Evolutionary conservation across 2,888 invertebrate species (phyloP).

Genomic region (Nomada fucata): DNA sequence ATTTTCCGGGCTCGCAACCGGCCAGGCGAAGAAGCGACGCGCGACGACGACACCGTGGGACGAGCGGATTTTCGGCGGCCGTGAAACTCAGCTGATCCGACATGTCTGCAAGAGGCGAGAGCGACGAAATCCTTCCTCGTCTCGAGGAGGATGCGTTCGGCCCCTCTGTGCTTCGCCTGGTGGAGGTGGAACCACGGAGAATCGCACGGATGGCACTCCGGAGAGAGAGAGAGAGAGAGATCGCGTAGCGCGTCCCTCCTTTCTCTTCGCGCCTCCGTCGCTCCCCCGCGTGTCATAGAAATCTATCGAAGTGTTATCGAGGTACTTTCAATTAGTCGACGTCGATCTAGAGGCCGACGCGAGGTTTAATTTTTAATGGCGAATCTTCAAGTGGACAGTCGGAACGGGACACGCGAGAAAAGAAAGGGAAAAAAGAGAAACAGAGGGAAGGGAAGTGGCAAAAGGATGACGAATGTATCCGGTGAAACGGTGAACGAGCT

Average conservation of each 20-base stretch:
- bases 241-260: neutral
- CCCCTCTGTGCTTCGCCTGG: conserved; percentile 29
- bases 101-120: conserved; percentile 59
- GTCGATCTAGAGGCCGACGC: no score
- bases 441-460: neutral
- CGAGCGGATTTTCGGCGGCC: conserved; percentile 40
- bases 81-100: conserved; percentile 50
- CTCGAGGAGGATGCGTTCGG: conserved; percentile 42
- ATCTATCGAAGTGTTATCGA: neutral
- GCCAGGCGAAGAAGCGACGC: neutral
- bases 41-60: conserved; percentile 3
- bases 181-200: conserved; percentile 60
- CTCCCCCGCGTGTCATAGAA: neutral
- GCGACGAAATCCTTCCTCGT: conserved; percentile 46
- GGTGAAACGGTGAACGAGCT: conserved; percentile 2
- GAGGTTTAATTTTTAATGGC: neutral
- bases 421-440: neutral
- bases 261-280: neutral
- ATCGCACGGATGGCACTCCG: conserved; percentile 48
- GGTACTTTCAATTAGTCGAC: neutral
- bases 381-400: no score
- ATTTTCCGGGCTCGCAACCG: neutral
- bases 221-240: conserved; percentile 32
- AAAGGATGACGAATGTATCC: neutral
- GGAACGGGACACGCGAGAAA: no score